Evolutionary conservation across 2,888 invertebrate species (phyloP).

Genomic region (Agrotis clavis): DNA sequence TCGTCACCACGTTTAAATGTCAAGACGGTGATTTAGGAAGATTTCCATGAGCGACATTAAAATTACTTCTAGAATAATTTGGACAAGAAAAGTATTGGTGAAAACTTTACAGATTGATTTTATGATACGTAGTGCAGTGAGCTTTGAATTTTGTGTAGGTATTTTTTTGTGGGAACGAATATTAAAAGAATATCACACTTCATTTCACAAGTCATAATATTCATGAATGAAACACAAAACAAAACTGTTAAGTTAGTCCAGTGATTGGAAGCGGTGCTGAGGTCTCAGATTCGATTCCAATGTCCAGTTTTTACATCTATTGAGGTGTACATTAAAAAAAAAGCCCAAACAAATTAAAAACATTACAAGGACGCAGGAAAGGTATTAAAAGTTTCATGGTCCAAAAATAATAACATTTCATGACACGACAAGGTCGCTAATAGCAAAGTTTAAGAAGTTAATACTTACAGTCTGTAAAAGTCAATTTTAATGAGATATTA

Average conservation of each 20-base stretch:
- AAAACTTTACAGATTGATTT: not conserved
- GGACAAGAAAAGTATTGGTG: conserved; percentile 1
- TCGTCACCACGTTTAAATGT: conserved; percentile 50
- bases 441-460: conserved; percentile 43
- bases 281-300: no score
- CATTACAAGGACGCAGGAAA: conserved; percentile 33
- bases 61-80: not conserved
- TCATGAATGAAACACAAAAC: not conserved
- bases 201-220: no score
- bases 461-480: conserved; percentile 38
- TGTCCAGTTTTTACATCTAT: no score
- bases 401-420: conserved; percentile 50
- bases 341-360: conserved; percentile 23
- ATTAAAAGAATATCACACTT: no score
- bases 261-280: no score
- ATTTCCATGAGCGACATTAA: conserved; percentile 20
- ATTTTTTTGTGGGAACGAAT: no score
- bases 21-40: conserved; percentile 43
- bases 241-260: not conserved
- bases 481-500: conserved; percentile 59
- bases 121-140: no score
- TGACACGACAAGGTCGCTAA: conserved; percentile 35
- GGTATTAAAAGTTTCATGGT: conserved; percentile 20
- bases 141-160: no score
- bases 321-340: no score